Conservation (phyloP, 2,797 vertebrate species). For the Acipenser ruthenus region DNA sequence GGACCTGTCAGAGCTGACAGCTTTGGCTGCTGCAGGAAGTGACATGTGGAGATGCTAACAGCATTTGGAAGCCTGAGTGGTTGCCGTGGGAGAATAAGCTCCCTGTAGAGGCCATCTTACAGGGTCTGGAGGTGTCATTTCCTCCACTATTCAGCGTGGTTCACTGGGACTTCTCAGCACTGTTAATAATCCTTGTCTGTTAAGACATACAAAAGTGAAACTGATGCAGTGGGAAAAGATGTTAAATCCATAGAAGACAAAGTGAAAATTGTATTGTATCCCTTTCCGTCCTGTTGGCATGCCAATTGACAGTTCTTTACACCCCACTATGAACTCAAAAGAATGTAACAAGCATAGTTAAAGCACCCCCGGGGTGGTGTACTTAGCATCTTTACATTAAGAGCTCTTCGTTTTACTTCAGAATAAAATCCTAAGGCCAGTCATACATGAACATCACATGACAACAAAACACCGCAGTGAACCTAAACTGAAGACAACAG, state of each 20-base stretch:
- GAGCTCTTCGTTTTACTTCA: too few species aligned
- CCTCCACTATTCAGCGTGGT: neutral
- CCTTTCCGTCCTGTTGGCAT: neutral
- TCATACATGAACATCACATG: too few species aligned
- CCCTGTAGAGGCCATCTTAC: slow-evolving; percentile 2
- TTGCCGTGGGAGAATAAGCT: neutral
- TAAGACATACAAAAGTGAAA: neutral
- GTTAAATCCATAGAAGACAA: neutral
- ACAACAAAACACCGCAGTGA: too few species aligned
- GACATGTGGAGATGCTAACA: neutral
- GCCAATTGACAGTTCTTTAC: too few species aligned
- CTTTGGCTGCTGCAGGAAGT: neutral
- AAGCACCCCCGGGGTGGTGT: too few species aligned
- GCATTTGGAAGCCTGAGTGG: neutral
- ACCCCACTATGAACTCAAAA: too few species aligned
- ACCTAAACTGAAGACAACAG: too few species aligned
- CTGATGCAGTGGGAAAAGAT: neutral
- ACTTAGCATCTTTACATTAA: too few species aligned
- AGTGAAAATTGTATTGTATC: neutral
- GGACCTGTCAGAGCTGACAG: neutral
- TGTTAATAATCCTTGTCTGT: neutral
- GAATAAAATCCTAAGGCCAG: too few species aligned
- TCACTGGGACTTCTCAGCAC: slow-evolving; percentile 1
- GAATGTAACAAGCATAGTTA: too few species aligned
- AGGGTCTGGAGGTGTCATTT: slow-evolving; percentile 4